Conservation (phyloP, 2,113 vertebrate genomes). For the Gadus macrocephalus region DNA sequence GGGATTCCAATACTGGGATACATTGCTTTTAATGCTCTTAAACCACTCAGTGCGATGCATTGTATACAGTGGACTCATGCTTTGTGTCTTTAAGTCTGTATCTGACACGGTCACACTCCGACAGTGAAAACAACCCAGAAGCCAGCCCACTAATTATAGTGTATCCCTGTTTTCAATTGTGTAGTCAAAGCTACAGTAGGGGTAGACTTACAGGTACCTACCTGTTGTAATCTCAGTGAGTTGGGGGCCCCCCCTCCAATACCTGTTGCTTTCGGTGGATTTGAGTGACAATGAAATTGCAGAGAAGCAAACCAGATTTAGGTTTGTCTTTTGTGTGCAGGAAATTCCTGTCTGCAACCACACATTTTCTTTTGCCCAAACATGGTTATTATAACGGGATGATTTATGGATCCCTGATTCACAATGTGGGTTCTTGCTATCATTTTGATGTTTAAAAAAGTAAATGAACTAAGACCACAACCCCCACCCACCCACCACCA, state of each 20-base stretch:
- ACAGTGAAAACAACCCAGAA: background rate
- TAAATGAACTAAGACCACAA: slow-evolving; percentile 24
- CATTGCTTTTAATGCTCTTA: too few relatives aligned
- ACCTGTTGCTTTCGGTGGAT: slow-evolving; percentile 22
- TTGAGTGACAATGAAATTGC: slow-evolving; percentile 49
- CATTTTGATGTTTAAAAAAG: slow-evolving; percentile 30
- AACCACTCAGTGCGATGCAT: too few relatives aligned
- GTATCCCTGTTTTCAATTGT: slow-evolving; percentile 19
- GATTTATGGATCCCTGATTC: slow-evolving; percentile 48
- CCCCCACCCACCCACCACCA: background rate
- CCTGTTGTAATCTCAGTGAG: slow-evolving; percentile 38
- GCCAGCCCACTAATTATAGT: slow-evolving; percentile 3
- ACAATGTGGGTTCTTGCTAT: slow-evolving; percentile 27
- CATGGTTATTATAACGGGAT: slow-evolving; percentile 47
- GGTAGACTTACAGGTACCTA: slow-evolving; percentile 36
- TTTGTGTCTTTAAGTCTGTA: background rate
- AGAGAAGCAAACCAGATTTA: slow-evolving; percentile 53
- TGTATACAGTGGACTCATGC: background rate
- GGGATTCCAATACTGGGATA: background rate
- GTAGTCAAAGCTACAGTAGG: slow-evolving; percentile 15
- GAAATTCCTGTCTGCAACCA: slow-evolving; percentile 50
- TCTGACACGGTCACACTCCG: background rate
- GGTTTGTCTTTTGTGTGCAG: slow-evolving; percentile 45
- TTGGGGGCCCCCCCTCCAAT: background rate
- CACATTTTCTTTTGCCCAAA: slow-evolving; percentile 35